Base-by-base conservation (phyloP, 2,113 vertebrate species). In the Halichoeres trimaculatus region DNA sequence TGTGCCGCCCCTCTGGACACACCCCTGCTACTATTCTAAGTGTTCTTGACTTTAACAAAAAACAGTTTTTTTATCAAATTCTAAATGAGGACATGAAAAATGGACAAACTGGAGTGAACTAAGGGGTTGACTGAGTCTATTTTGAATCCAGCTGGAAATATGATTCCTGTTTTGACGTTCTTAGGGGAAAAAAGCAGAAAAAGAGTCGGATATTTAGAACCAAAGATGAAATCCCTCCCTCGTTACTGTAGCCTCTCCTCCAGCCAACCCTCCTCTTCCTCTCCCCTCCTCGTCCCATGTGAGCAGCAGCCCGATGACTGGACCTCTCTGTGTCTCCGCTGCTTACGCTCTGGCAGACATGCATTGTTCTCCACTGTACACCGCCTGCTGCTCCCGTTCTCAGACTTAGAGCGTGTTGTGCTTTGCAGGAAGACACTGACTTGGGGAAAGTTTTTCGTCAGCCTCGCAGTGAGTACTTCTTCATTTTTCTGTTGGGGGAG, bases 331-430 rank as follows among this genome's bases (percentile, higher is more conserved):
- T 83, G 87, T 83, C 84, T 87, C 74, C 10, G 58, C 85, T 77
- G 83, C 85, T 87, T 51, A 63, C 24, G 74, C 75, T 88, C 81
- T 48, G 71, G 87, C 85, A 88, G 78, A 85, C 84, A 85, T 85
- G 86, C 90, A 91, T 93, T 91, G 91, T 93, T 89, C 89, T 84
- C 66, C 78, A 86, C 85, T 85, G 84, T 86, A 84, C 85, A 63
- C 78, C 38, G 85, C 92, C 83, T 89, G 88, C 90, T 88, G 85
- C 85, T 78, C 35, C 73, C 45, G 6, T 74, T 88, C 83, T 78
- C 76, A 63, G 19, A 74, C 70, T 61, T 51, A 43, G 52, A 40
- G 16, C 60, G 57, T 56, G 67, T 58, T 76, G 76, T n/a, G 77
- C 58, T 55, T 52, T 7, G 26, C 71, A 36, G 47, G 19, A 48